Percentiles rank a stretch among this genome's conserved stretches.
These are phyloP conservation scores for Galeopterus variegatus DNA, from an alignment of 2,113 vertebrate species.

Conservation along the genomic window DNA sequence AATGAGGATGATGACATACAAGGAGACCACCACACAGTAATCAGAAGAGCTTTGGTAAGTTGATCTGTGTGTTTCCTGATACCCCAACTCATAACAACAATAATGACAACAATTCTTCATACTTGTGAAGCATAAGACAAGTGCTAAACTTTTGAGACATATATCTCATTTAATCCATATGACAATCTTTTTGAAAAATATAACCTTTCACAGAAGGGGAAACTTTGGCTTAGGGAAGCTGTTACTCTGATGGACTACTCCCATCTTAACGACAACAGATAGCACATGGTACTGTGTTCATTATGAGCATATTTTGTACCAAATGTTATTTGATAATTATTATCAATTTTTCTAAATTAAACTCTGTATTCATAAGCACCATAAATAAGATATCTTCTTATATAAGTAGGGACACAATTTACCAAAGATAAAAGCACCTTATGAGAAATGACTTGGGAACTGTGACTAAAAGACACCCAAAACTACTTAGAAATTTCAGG, in stretches of 20 bases:
- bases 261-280: background rate
- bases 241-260: background rate
- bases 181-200: background rate
- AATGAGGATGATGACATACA: background rate
- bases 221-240: background rate
- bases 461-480: constrained; percentile 86
- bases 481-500: constrained; percentile 85
- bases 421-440: constrained; percentile 80
- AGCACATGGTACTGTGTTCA: rapidly evolving
- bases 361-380: background rate
- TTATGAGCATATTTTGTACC: too few relatives aligned
- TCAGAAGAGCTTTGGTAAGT: background rate
- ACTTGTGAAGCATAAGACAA: background rate
- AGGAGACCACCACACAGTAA: background rate
- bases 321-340: background rate
- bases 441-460: constrained; percentile 87
- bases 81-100: background rate
- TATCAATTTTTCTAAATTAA: background rate
- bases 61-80: background rate
- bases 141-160: background rate
- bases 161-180: background rate
- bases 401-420: constrained; percentile 62
- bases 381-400: constrained; percentile 55
- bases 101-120: background rate
- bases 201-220: background rate